phyloP scores from a whole-genome alignment of 2,113 vertebrate genomes.

The Gallinago undulata region DNA sequence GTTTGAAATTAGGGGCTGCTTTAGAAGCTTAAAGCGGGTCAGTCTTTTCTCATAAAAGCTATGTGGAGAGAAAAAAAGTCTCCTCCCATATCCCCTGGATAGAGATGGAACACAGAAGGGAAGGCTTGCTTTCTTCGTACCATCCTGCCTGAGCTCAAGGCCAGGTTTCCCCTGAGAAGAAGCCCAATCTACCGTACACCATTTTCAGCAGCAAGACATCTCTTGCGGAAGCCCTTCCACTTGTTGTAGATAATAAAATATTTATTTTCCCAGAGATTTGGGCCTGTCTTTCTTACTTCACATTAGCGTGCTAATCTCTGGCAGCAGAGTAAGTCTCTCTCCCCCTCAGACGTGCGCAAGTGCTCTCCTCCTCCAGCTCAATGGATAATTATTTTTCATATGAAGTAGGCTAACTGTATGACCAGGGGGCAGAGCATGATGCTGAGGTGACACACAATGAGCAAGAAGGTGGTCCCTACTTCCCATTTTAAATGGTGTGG shows the following conservation, averaged over 20 bases:
- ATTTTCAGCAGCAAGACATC: constrained; percentile 1
- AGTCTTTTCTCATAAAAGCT: neutral
- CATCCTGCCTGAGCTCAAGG: constrained; percentile 34
- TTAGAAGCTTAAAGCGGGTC: constrained; percentile 19
- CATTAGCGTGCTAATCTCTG: constrained; percentile 53
- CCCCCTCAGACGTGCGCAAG: neutral
- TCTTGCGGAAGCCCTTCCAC: constrained; percentile 6
- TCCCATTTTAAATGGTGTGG: neutral
- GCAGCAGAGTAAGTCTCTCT: constrained; percentile 21
- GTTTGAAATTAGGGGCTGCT: neutral
- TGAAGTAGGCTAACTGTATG: constrained; percentile 31
- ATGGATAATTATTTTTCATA: constrained; percentile 40
- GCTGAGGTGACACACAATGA: neutral
- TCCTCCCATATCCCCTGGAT: neutral
- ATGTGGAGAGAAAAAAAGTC: neutral
- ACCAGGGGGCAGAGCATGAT: neutral
- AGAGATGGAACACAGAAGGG: neutral
- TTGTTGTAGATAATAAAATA: constrained; percentile 61
- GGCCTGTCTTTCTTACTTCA: constrained; percentile 51
- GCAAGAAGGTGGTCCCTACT: neutral
- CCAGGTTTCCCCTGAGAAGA: constrained; percentile 17
- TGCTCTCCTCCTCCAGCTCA: constrained; percentile 13
- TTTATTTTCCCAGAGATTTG: constrained; percentile 57
- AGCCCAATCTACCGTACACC: neutral
- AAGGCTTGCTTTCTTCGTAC: neutral